Percentiles rank a stretch among this genome's conserved stretches.
phyloP scores from a whole-genome alignment of 2,888 invertebrate species.

The Tetragonisca angustula region DNA sequence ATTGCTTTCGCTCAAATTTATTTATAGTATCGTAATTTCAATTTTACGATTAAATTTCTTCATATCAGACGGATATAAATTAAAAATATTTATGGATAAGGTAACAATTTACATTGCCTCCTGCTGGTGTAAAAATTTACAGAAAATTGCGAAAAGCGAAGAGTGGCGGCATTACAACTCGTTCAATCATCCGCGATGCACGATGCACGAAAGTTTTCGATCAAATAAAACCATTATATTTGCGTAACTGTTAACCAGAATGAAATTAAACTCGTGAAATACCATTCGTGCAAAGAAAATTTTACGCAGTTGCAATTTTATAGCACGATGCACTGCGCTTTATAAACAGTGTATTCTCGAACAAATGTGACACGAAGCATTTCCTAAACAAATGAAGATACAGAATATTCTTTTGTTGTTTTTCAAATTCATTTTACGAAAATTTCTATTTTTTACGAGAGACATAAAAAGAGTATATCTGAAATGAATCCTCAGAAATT shows the following conservation, averaged over 20 bases:
- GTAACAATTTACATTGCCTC: no score
- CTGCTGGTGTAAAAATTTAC: neutral
- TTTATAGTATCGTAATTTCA: neutral
- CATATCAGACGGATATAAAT: neutral
- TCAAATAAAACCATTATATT: conserved; percentile 11
- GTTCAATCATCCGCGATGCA: neutral
- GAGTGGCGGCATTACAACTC: neutral
- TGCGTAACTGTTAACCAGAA: neutral
- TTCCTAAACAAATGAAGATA: neutral
- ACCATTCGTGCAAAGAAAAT: neutral
- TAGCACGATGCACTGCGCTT: neutral
- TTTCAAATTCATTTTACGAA: neutral
- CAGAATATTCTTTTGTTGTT: neutral
- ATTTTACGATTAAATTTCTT: no score
- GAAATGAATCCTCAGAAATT: neutral
- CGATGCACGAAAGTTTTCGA: neutral
- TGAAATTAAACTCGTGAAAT: neutral
- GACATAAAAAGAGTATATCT: neutral
- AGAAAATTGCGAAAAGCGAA: neutral
- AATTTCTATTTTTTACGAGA: neutral
- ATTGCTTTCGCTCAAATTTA: neutral
- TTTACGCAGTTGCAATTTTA: neutral
- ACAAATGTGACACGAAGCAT: neutral
- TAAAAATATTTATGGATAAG: neutral
- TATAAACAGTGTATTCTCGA: neutral